Percentiles rank a stretch among this genome's conserved stretches.
These are phyloP conservation scores for Teinopalpus imperialis DNA, from an alignment of 2,888 invertebrate species.

Conservation along the genomic window DNA sequence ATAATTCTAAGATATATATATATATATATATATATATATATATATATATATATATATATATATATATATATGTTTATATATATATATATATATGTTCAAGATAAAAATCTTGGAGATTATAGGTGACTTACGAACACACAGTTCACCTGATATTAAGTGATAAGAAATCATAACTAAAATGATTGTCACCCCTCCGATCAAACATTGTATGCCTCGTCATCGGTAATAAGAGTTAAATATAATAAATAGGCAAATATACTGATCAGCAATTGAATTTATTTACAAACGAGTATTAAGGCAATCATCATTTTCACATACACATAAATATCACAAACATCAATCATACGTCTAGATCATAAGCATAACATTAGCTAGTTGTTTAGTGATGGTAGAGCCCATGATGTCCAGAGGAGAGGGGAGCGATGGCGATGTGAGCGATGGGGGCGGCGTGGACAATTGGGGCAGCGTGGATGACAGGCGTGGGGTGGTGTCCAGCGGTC, in stretches of 20 bases:
- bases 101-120: no score
- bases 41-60: no score
- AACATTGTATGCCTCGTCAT: no score
- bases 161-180: no score
- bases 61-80: no score
- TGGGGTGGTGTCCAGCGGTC: constrained; percentile 74
- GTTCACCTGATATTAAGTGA: no score
- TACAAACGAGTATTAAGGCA: constrained; percentile 66
- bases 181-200: no score
- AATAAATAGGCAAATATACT: constrained; percentile 34
- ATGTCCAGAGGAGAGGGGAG: constrained; percentile 61
- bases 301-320: constrained; percentile 67
- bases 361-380: constrained; percentile 51
- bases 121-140: no score
- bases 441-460: constrained; percentile 57
- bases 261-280: constrained; percentile 79
- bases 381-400: constrained; percentile 71
- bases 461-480: constrained; percentile 55
- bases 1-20: no score
- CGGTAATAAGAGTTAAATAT: no score
- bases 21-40: no score
- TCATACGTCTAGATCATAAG: constrained; percentile 65
- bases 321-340: constrained; percentile 80
- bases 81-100: no score
- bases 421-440: constrained; percentile 52